phyloP scores from a whole-genome alignment of 2,113 vertebrate genomes.

The Esox niger region DNA sequence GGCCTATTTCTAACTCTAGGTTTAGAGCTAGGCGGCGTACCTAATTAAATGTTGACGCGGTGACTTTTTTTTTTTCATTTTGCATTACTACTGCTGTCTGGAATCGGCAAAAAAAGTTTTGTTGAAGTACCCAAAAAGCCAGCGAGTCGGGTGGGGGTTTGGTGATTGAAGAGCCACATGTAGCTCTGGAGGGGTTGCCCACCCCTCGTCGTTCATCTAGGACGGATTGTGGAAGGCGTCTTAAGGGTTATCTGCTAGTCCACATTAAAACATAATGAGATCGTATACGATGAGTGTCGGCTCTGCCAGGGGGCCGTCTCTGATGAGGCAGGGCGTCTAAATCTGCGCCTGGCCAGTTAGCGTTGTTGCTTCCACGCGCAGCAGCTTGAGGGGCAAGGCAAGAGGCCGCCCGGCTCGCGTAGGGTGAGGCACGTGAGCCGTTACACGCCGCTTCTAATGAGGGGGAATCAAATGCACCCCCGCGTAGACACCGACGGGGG shows the following conservation, averaged over 20 bases:
- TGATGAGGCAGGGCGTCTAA: conserved; percentile 4
- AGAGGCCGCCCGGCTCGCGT: conserved; percentile 30
- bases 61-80: no score
- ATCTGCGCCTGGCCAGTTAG: conserved; percentile 49
- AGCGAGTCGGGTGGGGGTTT: no score
- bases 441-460: conserved; percentile 54
- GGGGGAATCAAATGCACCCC: conserved; percentile 30
- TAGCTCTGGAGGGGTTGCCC: conserved; percentile 36
- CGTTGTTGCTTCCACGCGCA: conserved; percentile 27
- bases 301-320: background rate
- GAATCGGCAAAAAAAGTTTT: no score
- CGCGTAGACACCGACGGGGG: conserved; percentile 51
- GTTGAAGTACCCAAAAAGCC: no score
- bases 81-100: no score
- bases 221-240: conserved; percentile 20
- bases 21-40: no score
- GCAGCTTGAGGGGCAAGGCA: conserved; percentile 6
- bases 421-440: conserved; percentile 34
- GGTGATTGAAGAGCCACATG: background rate
- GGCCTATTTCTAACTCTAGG: no score
- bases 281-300: conserved; percentile 27
- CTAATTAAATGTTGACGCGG: no score
- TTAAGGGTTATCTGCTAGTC: conserved; percentile 48
- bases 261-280: conserved; percentile 49
- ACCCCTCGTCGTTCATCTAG: conserved; percentile 25